These are phyloP conservation scores for Coecobrya sp. DNA, from an alignment of 2,888 invertebrate genomes.

Conservation along the genomic window DNA sequence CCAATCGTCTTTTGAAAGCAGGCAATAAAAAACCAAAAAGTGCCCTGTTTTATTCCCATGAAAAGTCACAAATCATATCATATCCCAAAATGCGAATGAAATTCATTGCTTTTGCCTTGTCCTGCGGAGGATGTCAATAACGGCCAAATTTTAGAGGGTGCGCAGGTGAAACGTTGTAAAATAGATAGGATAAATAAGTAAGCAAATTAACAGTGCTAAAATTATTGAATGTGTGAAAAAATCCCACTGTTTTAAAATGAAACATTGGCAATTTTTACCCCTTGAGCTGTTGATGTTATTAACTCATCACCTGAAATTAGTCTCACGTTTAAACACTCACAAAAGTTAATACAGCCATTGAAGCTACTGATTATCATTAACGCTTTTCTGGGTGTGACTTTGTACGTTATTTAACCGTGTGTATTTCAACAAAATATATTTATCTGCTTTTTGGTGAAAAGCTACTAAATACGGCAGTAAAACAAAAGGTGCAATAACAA, in stretches of 20 bases:
- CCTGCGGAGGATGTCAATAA: constrained; percentile 22
- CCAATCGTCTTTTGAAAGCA: constrained; percentile 60
- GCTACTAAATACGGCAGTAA: constrained; percentile 29
- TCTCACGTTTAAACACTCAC: neutral
- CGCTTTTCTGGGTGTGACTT: constrained; percentile 13
- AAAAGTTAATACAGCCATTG: constrained; percentile 51
- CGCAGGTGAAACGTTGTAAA: neutral
- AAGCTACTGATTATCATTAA: constrained; percentile 16
- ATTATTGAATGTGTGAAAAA: constrained; percentile 43
- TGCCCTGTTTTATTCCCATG: neutral
- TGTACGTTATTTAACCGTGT: neutral
- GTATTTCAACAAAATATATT: neutral
- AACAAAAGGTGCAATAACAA: constrained; percentile 66
- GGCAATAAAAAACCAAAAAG: neutral
- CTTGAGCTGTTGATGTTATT: constrained; percentile 30
- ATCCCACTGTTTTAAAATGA: constrained; percentile 41
- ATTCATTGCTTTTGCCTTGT: neutral
- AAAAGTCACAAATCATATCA: constrained; percentile 7
- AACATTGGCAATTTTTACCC: neutral
- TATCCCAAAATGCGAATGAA: neutral
- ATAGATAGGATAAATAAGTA: neutral
- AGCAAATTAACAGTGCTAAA: constrained; percentile 37
- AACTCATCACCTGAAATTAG: constrained; percentile 58
- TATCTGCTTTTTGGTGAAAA: constrained; percentile 36
- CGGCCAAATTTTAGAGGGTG: constrained; percentile 27